These are phyloP conservation scores for Morpho deidamia DNA, from an alignment of 2,888 invertebrate species.

Conservation along the genomic window DNA sequence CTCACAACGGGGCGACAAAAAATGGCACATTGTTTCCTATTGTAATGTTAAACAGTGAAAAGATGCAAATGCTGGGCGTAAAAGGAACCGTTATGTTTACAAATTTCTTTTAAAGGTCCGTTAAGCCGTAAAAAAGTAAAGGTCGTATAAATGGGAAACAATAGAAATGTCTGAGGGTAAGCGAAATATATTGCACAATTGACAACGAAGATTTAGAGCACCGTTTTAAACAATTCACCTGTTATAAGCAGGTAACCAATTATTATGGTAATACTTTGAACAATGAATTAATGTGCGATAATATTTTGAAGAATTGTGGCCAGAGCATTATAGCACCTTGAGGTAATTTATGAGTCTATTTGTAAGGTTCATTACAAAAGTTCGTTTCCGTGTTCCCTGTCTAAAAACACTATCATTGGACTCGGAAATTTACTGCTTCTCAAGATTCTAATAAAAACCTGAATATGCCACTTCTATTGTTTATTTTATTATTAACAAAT, in stretches of 20 bases:
- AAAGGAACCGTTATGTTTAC: constrained; percentile 66
- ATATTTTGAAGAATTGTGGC: constrained; percentile 72
- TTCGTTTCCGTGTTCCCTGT: constrained; percentile 74
- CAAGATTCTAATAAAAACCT: constrained; percentile 12
- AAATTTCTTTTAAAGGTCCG: constrained; percentile 52
- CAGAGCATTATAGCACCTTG: constrained; percentile 67
- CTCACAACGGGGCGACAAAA: constrained; percentile 19
- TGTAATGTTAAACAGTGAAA: constrained; percentile 57
- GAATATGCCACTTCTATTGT: background rate
- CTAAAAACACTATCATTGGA: constrained; percentile 60
- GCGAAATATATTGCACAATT: constrained; percentile 46
- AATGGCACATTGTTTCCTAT: constrained; percentile 41
- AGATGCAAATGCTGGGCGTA: constrained; percentile 53
- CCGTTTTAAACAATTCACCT: constrained; percentile 58
- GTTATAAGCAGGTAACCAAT: constrained; percentile 68
- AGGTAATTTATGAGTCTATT: constrained; percentile 70
- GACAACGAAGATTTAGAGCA: constrained; percentile 45
- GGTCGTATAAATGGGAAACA: constrained; percentile 44
- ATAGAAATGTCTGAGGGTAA: constrained; percentile 27
- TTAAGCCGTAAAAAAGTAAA: constrained; percentile 52
- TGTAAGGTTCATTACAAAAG: constrained; percentile 64
- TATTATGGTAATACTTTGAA: constrained; percentile 67
- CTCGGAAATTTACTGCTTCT: constrained; percentile 55
- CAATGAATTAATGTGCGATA: constrained; percentile 56
- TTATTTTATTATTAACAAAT: background rate